Evolutionary conservation across 1,140 invertebrate genomes (phyloP), one percentile per base, ranked within the genome.

Genomic region (Anoplophora glabripennis): DNA sequence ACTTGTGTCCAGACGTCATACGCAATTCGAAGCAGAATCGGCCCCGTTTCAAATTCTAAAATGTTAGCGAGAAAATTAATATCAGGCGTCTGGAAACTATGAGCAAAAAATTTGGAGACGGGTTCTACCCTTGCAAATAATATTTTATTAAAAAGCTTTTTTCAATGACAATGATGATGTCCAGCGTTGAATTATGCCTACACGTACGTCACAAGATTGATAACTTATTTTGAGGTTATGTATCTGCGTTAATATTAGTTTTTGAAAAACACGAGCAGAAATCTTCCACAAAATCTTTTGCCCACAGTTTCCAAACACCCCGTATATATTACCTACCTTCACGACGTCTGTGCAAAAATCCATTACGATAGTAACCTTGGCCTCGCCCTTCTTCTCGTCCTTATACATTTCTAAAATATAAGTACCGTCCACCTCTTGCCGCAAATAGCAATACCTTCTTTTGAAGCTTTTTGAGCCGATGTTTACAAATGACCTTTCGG

Each of bases 391-490:
- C 71, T 89, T 91, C 53, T 96, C 92, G 79, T 96, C 93, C 79
- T 96, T 96, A 72, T 92, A 91, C 67, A 96, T 83, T 77, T 95
- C 92, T 15, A 96, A 80, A 67, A 93, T 89, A 68, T 94, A 94
- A 0, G 92, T 92, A 9, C 90, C 91, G 76, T 95, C 92, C 33
- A 92, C 86, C 78, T 94, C 91, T 77, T 91, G 89, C 52, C 92
- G 81, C 67, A 96, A 80, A 78, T 89, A 89, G 77, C 93, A 94
- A 78, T 89, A 95, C 51, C 93, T 82, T 74, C 89, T 83, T 78
- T 96, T 96, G 72, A 95, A 96, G 42, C 93, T 93, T 73, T 92
- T 92, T 10, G 89, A 89, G 17, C 88, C 89, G 67, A 92, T 87
- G 74, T 92, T 89, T 53, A 86, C 86, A 78, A 93, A 92, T 80